Evolutionary conservation across 1,140 invertebrate species (phyloP), one percentile per base, ranked within the genome.

Genomic region (Anastrepha ludens): DNA sequence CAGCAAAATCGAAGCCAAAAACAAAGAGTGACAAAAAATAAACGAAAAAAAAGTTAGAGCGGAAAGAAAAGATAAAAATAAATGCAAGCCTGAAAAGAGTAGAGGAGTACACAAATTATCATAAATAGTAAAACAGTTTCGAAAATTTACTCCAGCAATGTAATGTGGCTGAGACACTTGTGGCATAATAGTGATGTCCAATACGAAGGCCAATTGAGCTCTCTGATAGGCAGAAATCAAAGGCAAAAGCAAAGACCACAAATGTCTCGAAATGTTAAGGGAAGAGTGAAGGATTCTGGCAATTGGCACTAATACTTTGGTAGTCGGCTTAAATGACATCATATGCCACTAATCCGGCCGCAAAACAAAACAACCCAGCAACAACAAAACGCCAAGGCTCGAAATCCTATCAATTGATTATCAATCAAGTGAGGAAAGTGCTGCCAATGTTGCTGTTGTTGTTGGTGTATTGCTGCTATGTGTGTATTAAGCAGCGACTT

Each of bases 321-420:
- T 81, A 81, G 74, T 55, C 74, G 90, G 90, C 89, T 91, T 91
- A 91, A 89, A 91, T 90, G 89, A 89, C 91, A 91, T 91, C 91
- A 89, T 91, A 91, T 91, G 91, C 88, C 91, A 89, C 89, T 91
- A 91, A 91, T 92, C 91, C 89, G 88, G 89, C 91, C 91, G 87
- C 91, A 92, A 90, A 90, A 90, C 89, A 88, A 86, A 88, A 81
- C 70, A n/a, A 88, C 29, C 8, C 8, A 74, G 60, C 50, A 50
- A 88, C 47, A 85, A 41, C 62, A 15, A 47, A 65, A 55, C 59
- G 65, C 39, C 81, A 13, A 39, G 58, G 58, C 55, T 87, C 87
- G 88, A 92, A 91, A 92, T 91, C 91, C 90, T 89, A 90, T 91
- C 91, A 91, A 92, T 92, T 92, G 91, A 91, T 92, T 92, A 92